Percentiles rank a stretch among this genome's conserved stretches.
These are phyloP conservation scores for Drosophila sp. DNA, from an alignment of 1,140 invertebrate species.

Conservation along the genomic window DNA sequence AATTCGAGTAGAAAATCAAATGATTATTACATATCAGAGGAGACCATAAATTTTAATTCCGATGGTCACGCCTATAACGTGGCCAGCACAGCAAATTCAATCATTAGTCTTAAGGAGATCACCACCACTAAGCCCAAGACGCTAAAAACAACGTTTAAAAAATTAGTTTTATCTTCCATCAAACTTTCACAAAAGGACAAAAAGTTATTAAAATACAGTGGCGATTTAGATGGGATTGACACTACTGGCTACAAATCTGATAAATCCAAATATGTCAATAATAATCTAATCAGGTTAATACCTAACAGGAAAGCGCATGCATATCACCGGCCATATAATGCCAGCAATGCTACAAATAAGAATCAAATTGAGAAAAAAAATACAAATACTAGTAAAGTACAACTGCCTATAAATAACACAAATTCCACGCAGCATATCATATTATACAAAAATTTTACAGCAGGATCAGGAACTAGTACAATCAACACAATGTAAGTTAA, in stretches of 20 bases:
- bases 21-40: conserved; percentile 82
- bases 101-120: not conserved
- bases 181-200: conserved; percentile 42
- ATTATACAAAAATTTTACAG: conserved; percentile 37
- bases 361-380: conserved; percentile 32
- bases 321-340: conserved; percentile 74
- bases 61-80: conserved; percentile 65
- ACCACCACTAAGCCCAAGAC: not conserved
- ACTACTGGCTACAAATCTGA: conserved; percentile 70
- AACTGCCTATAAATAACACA: conserved; percentile 60
- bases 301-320: conserved; percentile 66
- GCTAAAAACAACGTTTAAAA: conserved; percentile 17
- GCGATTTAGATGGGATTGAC: conserved; percentile 47
- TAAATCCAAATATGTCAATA: conserved; percentile 80
- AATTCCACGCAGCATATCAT: conserved; percentile 41
- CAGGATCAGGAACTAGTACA: not conserved
- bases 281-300: conserved; percentile 81
- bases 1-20: conserved; percentile 82
- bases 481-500: not conserved
- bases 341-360: conserved; percentile 14
- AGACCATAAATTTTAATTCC: conserved; percentile 73
- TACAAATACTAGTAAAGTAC: conserved; percentile 41
- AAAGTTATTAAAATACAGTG: conserved; percentile 47
- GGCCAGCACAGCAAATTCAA: conserved; percentile 41
- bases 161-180: not conserved